These are phyloP conservation scores for Hydra vulgaris DNA, from an alignment of 30 jellyfish, hydroid and myxozoan species.

Conservation along the genomic window DNA sequence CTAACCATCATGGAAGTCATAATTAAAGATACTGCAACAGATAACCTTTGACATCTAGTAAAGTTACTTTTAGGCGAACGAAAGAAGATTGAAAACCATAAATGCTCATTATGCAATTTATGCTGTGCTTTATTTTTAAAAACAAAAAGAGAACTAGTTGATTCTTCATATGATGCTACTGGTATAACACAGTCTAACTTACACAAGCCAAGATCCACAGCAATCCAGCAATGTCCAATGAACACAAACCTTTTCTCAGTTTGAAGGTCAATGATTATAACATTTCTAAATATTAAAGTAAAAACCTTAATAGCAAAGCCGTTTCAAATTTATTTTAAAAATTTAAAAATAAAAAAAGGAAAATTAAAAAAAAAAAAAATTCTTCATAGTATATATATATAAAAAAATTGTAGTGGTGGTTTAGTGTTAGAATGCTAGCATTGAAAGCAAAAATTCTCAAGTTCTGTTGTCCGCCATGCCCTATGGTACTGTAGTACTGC, in stretches of 20 bases:
- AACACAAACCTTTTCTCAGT: slow-evolving; percentile 59
- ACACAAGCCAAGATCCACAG: slow-evolving; percentile 86
- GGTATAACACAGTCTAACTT: slow-evolving; percentile 73
- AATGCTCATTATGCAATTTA: slow-evolving; percentile 67
- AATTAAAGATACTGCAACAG: slow-evolving; percentile 69
- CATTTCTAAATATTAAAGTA: slow-evolving; percentile 38
- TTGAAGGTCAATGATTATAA: slow-evolving; percentile 66
- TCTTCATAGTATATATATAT: too few relatives aligned
- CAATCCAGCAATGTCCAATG: slow-evolving; percentile 88
- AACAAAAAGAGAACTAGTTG: slow-evolving; percentile 69
- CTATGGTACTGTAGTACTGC: too few relatives aligned
- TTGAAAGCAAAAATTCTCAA: too few relatives aligned
- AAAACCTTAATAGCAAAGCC: neutral
- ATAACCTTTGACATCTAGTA: too few relatives aligned
- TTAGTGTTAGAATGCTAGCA: too few relatives aligned
- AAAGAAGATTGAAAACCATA: slow-evolving; percentile 91
- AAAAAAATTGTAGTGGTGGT: too few relatives aligned
- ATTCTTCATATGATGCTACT: slow-evolving; percentile 70
- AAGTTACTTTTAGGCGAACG: too few relatives aligned
- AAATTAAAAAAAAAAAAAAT: too few relatives aligned
- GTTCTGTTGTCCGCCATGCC: too few relatives aligned
- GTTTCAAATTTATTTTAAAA: too few relatives aligned
- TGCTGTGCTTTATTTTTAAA: slow-evolving; percentile 66
- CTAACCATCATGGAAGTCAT: slow-evolving; percentile 89
- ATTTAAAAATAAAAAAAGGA: too few relatives aligned